Evolutionary conservation across 1,140 invertebrate species (phyloP).

Genomic region (Cyclargus thomasi): DNA sequence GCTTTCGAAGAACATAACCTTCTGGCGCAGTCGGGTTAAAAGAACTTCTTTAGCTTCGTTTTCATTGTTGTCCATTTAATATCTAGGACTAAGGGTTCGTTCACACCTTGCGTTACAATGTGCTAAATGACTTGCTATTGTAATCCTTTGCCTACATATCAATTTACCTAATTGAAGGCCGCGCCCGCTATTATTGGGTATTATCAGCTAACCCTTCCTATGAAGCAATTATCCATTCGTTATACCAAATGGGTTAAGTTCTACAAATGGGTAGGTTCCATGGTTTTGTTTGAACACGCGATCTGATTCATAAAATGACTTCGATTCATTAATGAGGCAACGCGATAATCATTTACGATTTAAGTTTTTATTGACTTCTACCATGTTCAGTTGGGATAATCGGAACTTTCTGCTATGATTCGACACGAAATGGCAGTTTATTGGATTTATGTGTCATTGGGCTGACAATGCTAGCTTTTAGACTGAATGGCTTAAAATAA

Average conservation of each 20-base stretch:
- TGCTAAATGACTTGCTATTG: constrained; percentile 1
- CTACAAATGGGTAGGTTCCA: constrained; percentile 21
- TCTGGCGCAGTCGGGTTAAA: too few species aligned
- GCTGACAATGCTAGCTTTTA: too few species aligned
- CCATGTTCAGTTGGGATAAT: constrained; percentile 7
- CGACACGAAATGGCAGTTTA: neutral
- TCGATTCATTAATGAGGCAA: constrained; percentile 22
- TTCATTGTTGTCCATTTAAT: too few species aligned
- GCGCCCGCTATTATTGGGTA: constrained; percentile 27
- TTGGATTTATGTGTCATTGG: neutral
- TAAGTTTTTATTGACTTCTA: constrained; percentile 12
- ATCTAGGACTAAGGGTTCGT: too few species aligned
- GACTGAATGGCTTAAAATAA: too few species aligned
- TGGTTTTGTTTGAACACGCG: constrained; percentile 27
- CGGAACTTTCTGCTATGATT: neutral
- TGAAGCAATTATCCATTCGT: constrained; percentile 41
- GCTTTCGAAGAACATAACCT: too few species aligned
- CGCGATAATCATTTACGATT: constrained; percentile 21
- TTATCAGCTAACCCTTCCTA: constrained; percentile 36
- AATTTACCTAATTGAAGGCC: constrained; percentile 31
- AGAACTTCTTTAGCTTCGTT: too few species aligned
- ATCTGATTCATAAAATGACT: constrained; percentile 30
- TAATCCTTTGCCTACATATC: constrained; percentile 8
- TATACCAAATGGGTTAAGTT: constrained; percentile 39
- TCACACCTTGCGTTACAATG: neutral